These are phyloP conservation scores for Penaeus monodon DNA, from an alignment of 2,888 invertebrate species.

Conservation along the genomic window DNA sequence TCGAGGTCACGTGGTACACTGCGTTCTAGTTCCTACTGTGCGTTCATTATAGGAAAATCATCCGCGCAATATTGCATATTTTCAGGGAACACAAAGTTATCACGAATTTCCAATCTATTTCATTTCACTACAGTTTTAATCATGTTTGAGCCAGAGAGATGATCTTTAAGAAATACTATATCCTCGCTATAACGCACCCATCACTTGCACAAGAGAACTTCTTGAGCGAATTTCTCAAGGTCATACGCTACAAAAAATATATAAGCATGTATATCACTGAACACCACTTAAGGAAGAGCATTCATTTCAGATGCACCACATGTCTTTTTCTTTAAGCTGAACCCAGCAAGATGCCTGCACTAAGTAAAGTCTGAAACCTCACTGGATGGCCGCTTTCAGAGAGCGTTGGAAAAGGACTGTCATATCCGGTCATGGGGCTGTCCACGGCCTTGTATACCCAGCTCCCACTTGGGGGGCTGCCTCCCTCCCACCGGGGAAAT, in stretches of 20 bases:
- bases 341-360: too few relatives aligned
- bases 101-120: too few relatives aligned
- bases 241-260: constrained; percentile 26
- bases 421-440: constrained; percentile 23
- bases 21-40: constrained; percentile 19
- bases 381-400: background rate
- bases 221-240: constrained; percentile 43
- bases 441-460: constrained; percentile 36
- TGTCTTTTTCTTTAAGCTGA: too few relatives aligned
- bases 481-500: constrained; percentile 17
- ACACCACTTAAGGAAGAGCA: too few relatives aligned
- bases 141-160: too few relatives aligned
- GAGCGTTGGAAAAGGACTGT: background rate
- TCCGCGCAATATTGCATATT: too few relatives aligned
- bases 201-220: background rate
- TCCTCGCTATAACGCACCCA: constrained; percentile 1
- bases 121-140: too few relatives aligned
- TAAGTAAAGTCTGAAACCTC: too few relatives aligned
- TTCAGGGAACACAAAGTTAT: too few relatives aligned
- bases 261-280: too few relatives aligned
- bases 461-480: too few relatives aligned
- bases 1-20: constrained; percentile 22
- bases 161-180: constrained; percentile 2
- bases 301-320: too few relatives aligned
- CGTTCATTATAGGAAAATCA: constrained; percentile 8